Conservation (phyloP, 2,113 vertebrate species). For the Nerophis ophidion region DNA sequence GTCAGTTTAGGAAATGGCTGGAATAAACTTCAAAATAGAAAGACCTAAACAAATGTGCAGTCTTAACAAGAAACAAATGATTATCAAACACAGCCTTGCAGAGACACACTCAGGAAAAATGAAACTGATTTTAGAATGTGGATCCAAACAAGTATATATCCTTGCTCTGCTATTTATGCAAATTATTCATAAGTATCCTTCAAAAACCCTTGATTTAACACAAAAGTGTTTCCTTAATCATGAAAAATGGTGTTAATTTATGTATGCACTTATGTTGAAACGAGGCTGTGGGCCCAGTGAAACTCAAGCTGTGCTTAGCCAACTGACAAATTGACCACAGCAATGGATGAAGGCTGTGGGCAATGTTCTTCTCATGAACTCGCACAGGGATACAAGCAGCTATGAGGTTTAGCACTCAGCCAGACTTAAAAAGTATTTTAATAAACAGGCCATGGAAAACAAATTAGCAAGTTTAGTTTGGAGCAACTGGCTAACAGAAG, state of each 20-base stretch:
- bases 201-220: background rate
- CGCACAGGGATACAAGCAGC: constrained; percentile 30
- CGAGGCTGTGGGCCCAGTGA: constrained; percentile 1
- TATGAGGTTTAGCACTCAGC: constrained; percentile 32
- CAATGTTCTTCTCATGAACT: constrained; percentile 37
- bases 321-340: constrained; percentile 48
- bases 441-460: background rate
- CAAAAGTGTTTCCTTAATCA: background rate
- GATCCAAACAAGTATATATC: background rate
- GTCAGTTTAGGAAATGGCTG: constrained; percentile 18
- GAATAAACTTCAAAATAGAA: constrained; percentile 20
- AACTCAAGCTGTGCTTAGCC: constrained; percentile 41
- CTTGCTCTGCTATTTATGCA: constrained; percentile 1
- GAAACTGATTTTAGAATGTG: background rate
- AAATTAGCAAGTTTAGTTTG: background rate
- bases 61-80: constrained; percentile 2
- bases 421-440: constrained; percentile 1
- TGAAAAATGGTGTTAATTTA: background rate
- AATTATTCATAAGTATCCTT: background rate
- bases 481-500: no score
- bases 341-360: constrained; percentile 25
- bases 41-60: background rate
- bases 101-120: background rate
- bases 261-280: constrained; percentile 13
- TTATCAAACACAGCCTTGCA: background rate